A percentile compares a stretch with the other conserved stretches of the same genome.
Conservation (phyloP, 2,888 invertebrate species). For the Morinoia aosen region DNA sequence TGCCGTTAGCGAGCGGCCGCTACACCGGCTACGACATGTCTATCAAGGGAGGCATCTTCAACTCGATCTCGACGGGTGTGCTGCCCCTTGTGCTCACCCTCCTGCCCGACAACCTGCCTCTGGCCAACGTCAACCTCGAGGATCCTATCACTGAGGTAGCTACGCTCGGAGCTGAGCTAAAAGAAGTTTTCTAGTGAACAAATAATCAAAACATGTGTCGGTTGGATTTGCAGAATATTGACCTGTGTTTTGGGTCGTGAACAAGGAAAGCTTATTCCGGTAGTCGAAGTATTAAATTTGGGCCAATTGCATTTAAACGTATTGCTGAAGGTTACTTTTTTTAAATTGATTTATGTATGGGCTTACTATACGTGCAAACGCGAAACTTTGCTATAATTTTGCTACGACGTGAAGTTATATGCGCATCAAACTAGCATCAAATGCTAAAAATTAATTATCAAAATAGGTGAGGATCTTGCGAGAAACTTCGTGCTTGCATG, state of each 20-base stretch:
- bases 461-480: no score
- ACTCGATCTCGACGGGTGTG: conserved; percentile 83
- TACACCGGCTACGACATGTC: conserved; percentile 86
- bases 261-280: not conserved
- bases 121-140: conserved; percentile 46
- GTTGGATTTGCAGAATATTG: conserved; percentile 79
- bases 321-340: no score
- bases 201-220: conserved; percentile 69
- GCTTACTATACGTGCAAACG: no score
- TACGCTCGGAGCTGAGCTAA: not conserved
- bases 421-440: no score
- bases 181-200: not conserved
- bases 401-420: no score
- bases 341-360: no score
- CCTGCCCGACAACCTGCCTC: conserved; percentile 75
- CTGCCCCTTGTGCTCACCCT: conserved; percentile 83
- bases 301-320: no score
- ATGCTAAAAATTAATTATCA: no score
- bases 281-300: no score
- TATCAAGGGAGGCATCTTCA: conserved; percentile 82
- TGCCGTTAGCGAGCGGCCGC: conserved; percentile 78
- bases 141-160: not conserved
- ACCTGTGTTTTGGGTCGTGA: not conserved
- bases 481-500: no score
- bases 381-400: no score